Evolutionary conservation across 1,140 invertebrate species (phyloP).

Genomic region (Lutraria rhynchaena): DNA sequence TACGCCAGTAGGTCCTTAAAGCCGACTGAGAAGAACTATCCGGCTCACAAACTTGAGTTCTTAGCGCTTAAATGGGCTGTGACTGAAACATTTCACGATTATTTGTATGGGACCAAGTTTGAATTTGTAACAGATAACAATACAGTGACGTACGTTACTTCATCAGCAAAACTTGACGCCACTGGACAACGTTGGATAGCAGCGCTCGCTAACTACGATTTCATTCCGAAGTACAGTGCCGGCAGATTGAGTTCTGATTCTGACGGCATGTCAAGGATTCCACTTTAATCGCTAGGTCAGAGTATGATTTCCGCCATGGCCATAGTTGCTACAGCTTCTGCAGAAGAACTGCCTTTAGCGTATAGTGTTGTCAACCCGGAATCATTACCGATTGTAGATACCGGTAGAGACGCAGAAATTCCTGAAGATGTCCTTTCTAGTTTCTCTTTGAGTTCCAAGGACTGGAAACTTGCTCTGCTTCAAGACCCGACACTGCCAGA

Average conservation of each 20-base stretch:
- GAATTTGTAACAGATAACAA: constrained; percentile 41
- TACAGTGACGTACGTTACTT: constrained; percentile 32
- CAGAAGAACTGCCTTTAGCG: neutral
- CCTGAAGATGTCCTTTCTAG: constrained; percentile 5
- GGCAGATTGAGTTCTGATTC: constrained; percentile 13
- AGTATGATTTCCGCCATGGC: constrained; percentile 7
- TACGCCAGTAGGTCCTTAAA: constrained; percentile 54
- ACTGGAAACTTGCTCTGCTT: constrained; percentile 42
- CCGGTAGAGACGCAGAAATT: neutral
- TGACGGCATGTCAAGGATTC: constrained; percentile 27
- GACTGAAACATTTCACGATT: too few relatives aligned
- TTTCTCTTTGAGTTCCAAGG: neutral
- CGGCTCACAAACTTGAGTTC: constrained; percentile 50
- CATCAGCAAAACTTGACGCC: constrained; percentile 34
- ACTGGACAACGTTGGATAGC: constrained; percentile 43
- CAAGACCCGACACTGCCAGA: constrained; percentile 3
- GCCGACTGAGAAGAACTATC: constrained; percentile 61
- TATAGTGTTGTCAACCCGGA: constrained; percentile 9
- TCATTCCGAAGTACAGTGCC: constrained; percentile 30
- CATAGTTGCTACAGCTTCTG: neutral
- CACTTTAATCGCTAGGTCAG: neutral
- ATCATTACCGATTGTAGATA: neutral
- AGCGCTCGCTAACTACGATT: constrained; percentile 34
- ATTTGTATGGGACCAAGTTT: too few relatives aligned
- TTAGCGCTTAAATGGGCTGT: constrained; percentile 53